phyloP scores from a whole-genome alignment of 2,888 invertebrate species.

The Cheilosia scutellata region DNA sequence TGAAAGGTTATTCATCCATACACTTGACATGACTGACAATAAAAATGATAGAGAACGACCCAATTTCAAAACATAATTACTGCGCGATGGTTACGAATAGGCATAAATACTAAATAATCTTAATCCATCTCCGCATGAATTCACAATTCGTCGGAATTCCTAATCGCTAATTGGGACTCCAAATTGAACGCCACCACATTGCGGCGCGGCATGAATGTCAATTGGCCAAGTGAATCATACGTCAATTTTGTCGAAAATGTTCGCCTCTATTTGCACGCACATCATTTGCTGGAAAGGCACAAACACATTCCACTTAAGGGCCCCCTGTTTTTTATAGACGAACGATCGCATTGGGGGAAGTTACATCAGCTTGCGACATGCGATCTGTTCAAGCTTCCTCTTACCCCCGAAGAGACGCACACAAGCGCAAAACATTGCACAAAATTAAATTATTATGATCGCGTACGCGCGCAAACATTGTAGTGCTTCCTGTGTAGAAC shows the following conservation, averaged over 20 bases:
- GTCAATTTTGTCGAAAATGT: constrained; percentile 23
- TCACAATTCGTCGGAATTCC: not conserved
- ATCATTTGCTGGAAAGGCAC: constrained; percentile 20
- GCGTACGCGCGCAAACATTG: constrained; percentile 60
- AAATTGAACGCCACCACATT: constrained; percentile 7
- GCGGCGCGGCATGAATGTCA: constrained; percentile 25
- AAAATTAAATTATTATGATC: constrained; percentile 67
- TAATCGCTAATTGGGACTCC: constrained; percentile 19
- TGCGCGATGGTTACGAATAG: not conserved
- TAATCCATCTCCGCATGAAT: not conserved
- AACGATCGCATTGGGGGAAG: constrained; percentile 8
- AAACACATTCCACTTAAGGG: constrained; percentile 52
- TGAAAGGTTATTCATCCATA: not conserved
- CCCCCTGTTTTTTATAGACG: not conserved
- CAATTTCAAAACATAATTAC: constrained; percentile 8
- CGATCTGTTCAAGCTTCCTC: constrained; percentile 49
- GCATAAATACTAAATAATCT: not conserved
- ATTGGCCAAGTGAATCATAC: constrained; percentile 53
- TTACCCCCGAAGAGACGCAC: constrained; percentile 14
- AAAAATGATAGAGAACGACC: constrained; percentile 9
- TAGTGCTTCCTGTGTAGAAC: constrained; percentile 59
- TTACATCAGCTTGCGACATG: constrained; percentile 43
- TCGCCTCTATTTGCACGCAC: constrained; percentile 46
- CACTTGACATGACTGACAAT: not conserved
- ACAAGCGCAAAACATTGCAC: constrained; percentile 48